Base-by-base conservation (phyloP, 2,888 invertebrate genomes). In the Caenorhabditis sp. region DNA sequence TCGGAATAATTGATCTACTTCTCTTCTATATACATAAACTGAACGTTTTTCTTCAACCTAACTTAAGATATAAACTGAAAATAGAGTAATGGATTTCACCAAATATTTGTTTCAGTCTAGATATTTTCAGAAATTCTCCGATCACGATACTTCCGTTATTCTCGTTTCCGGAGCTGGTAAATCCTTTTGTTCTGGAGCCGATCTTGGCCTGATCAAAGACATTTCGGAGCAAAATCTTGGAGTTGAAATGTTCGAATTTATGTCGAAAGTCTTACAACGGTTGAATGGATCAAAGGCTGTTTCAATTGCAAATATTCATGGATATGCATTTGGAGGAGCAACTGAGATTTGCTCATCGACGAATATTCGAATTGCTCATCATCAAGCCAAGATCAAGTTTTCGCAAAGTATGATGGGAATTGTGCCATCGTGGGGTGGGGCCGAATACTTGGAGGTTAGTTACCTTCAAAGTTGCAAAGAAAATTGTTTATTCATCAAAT, bases 351-450 rank as follows among this genome's bases (percentile, higher is more conserved):
- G 73, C 59, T 71, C 74, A 10, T 54, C 77, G 1, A 60, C 76
- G 49, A 77, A 80, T 50, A 74, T 80, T 62, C 70, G 80, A 17
- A 69, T 80, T 25, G 80, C 77, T 36, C 71, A 71, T 58, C 58
- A 59, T 21, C 52, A 59, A 25, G 62, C 76, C 2, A 80, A 76
- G 70, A 79, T 79, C 23, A 77, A 71, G 0, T 80, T 80, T 50
- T 68, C 76, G 25, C 77, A 80, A 63, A 66, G 74, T 1, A 71
- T 63, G 61, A 73, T 80, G 67, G 80, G 80, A 14, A 76, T 80
- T 26, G 72, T 76, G n/a, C 80, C 80, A 8, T 73, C 74, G 1
- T 80, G 80, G 80, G 80, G 80, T 31, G 80, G 80, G 10, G 77
- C 77, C 27, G 66, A 67, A 5, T 78, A 70, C 62, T 54, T 80